Evolutionary conservation across 2,888 invertebrate species (phyloP).

Genomic region (Euspilapteryx auroguttella): DNA sequence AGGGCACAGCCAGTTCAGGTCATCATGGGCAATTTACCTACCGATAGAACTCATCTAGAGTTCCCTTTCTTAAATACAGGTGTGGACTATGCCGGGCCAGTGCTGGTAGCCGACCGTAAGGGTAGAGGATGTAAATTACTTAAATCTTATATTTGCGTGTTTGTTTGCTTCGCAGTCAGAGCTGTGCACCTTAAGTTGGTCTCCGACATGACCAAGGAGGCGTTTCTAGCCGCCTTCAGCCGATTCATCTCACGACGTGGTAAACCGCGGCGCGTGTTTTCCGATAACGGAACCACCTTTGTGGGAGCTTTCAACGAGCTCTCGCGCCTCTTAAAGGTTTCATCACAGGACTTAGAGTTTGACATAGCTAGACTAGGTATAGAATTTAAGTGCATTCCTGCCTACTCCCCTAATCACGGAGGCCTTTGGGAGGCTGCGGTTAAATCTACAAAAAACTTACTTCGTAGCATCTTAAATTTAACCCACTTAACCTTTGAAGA

Average conservation of each 20-base stretch:
- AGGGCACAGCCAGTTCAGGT: not conserved
- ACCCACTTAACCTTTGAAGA: no score
- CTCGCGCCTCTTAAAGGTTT: not conserved
- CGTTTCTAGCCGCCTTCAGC: conserved; percentile 2
- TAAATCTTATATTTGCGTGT: conserved; percentile 8
- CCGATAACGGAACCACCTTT: no score
- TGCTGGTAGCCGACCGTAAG: conserved; percentile 3
- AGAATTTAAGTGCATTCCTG: no score
- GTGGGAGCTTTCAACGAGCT: no score
- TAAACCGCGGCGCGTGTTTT: no score
- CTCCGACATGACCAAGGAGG: conserved; percentile 5
- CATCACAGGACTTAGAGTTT: conserved; percentile 1
- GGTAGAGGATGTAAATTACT: no score
- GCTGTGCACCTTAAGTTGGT: conserved; percentile 8
- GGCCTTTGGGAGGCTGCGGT: no score
- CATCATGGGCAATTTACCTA: not conserved
- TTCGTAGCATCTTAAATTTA: no score
- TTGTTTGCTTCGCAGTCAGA: conserved; percentile 5
- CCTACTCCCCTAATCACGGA: no score
- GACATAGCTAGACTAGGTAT: conserved; percentile 1
- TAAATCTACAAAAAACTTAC: no score
- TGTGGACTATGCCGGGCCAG: no score
- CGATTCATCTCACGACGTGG: no score
- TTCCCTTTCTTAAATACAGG: conserved; percentile 4
- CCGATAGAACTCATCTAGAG: not conserved